Conservation (phyloP, 2,113 vertebrate genomes). For the Ceyx cyanopectus region DNA sequence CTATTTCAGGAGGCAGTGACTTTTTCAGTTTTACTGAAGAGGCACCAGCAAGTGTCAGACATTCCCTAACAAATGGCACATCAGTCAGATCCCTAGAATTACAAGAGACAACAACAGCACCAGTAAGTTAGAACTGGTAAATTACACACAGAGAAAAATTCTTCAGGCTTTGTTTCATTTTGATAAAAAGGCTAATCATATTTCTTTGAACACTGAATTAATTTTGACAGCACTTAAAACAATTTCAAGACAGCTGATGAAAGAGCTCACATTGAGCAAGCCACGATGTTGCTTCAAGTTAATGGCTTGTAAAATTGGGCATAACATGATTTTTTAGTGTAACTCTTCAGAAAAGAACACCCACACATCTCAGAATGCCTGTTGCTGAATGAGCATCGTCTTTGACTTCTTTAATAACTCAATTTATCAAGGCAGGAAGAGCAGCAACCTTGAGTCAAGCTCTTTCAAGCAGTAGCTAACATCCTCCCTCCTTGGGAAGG, state of each 20-base stretch:
- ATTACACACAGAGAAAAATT: background rate
- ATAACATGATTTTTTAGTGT: background rate
- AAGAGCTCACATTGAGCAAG: background rate
- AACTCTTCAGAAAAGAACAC: background rate
- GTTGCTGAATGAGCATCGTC: background rate
- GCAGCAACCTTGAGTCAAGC: background rate
- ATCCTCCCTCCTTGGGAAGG: background rate
- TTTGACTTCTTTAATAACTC: background rate
- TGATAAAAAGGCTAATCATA: background rate
- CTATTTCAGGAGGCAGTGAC: conserved; percentile 7
- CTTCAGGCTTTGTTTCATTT: background rate
- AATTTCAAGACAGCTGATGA: background rate
- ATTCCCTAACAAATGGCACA: conserved; percentile 23
- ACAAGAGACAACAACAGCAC: background rate
- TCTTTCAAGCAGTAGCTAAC: background rate
- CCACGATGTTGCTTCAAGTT: background rate
- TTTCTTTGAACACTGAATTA: background rate
- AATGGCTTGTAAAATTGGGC: background rate
- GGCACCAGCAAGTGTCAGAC: conserved; percentile 42
- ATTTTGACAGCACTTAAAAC: background rate
- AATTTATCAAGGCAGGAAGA: background rate
- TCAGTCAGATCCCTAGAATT: conserved; percentile 63
- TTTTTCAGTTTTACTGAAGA: conserved; percentile 1
- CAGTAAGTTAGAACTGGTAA: background rate
- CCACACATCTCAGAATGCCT: background rate